phyloP scores from a whole-genome alignment of 1,140 invertebrate species.

The Diorhabda carinulata region DNA sequence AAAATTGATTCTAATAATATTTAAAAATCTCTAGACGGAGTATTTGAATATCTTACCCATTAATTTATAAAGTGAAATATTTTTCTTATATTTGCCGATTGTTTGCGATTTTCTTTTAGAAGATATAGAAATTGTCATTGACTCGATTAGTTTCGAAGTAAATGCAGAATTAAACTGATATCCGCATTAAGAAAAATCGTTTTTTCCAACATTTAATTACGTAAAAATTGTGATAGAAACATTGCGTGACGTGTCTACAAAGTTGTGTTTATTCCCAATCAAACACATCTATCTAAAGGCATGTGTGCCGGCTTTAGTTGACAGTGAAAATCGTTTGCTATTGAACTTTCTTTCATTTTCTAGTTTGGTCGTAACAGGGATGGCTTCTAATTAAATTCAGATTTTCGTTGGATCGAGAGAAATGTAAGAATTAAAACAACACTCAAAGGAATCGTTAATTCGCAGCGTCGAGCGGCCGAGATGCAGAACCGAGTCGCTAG shows the following conservation, averaged over 20 bases:
- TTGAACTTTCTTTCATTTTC: not conserved
- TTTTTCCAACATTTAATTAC: conserved; percentile 4
- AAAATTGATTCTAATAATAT: no score
- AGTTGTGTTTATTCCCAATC: conserved; percentile 4
- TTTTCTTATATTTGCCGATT: not conserved
- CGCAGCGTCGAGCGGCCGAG: conserved; percentile 84
- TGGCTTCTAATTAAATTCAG: not conserved
- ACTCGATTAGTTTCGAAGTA: not conserved
- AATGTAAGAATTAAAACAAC: no score
- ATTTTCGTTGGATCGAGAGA: not conserved
- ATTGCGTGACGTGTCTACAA: conserved; percentile 3
- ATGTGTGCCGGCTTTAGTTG: not conserved
- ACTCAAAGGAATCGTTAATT: conserved; percentile 69
- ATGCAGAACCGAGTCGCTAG: conserved; percentile 85
- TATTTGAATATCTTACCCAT: not conserved
- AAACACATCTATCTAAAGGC: conserved; percentile 8
- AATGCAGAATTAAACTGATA: not conserved
- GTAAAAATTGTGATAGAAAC: not conserved
- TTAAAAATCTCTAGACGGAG: no score
- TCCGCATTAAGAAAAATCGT: not conserved
- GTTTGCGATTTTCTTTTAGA: not conserved
- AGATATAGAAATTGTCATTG: not conserved
- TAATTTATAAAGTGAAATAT: not conserved
- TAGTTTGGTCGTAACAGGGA: no score
- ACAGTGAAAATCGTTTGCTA: not conserved